Evolutionary conservation across 2,797 vertebrate species (phyloP).

Genomic region (Synanceia verrucosa): DNA sequence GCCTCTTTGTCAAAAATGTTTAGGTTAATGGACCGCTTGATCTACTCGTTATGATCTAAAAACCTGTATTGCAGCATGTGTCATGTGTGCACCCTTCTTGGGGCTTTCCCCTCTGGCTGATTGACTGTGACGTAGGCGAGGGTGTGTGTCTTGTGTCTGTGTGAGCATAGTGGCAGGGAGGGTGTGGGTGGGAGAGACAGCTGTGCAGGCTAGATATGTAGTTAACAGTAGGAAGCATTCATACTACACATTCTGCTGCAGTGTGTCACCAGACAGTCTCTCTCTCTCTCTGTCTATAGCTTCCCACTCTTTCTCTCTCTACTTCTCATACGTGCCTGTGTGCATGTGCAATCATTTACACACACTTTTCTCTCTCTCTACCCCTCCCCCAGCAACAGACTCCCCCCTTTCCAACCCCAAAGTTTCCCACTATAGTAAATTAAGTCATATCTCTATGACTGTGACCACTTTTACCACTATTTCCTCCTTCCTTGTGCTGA

Average conservation of each 20-base stretch:
- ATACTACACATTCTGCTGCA: conserved; percentile 74
- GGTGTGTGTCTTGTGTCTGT: conserved; percentile 49
- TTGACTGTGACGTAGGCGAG: conserved; percentile 62
- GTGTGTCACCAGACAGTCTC: conserved; percentile 71
- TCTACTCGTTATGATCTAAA: neutral
- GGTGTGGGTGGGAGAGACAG: conserved; percentile 61
- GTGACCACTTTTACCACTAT: conserved; percentile 38
- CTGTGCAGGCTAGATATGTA: conserved; percentile 72
- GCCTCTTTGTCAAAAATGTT: neutral
- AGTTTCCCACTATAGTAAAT: conserved; percentile 51
- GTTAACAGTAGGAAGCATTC: conserved; percentile 77
- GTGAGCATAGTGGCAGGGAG: conserved; percentile 28
- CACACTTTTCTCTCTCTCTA: conserved; percentile 2
- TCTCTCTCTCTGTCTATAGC: conserved; percentile 9
- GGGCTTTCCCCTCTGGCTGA: conserved; percentile 66
- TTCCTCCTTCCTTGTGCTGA: conserved; percentile 73
- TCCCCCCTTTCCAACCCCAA: conserved; percentile 12
- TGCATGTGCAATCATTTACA: conserved; percentile 38
- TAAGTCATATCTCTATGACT: conserved; percentile 40
- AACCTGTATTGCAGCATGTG: conserved; percentile 30
- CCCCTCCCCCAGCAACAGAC: conserved; percentile 37
- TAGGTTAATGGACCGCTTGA: neutral
- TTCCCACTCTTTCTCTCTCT: neutral
- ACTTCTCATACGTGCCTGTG: conserved; percentile 29
- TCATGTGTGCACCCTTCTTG: conserved; percentile 24